Base-by-base conservation (phyloP, 2,888 invertebrate genomes). In the Macrosiphum euphorbiae region DNA sequence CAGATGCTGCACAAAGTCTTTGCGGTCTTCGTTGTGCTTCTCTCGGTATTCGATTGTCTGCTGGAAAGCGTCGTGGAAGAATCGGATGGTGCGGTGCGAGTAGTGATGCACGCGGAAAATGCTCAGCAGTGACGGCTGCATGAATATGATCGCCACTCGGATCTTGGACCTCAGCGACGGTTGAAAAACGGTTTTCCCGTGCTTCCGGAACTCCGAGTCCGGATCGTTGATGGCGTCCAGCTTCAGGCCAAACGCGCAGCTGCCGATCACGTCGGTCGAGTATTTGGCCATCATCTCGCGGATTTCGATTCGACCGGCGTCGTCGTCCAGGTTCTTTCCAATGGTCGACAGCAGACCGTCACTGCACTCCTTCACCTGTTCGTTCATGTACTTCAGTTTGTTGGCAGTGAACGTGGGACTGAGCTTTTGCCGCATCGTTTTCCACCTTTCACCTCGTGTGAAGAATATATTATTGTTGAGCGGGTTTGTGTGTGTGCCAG, bases 231-330 rank as follows among this genome's bases (percentile, higher is more conserved):
- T 95, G 0, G 96, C 96, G 94, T 96, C 96, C 94, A 96, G 95
- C 94, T 96, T 96, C 95, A 96, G 96, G 52, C 96, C 96, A 95
- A 96, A 96, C 52, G 96, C 96, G 94, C 96, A 96, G 88, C 95
- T 95, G 26, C 96, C 96, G 90, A 96, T 96, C 11, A 96, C 96
- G 95, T 96, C 96, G 94, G 96, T 96, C 35, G 96, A 96, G 94
- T 96, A 96, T 92, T 96, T 96, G 10, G 97, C 97, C 94, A 94
- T 91, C 90, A 94, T 88, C 35, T 94, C 94, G 35, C 94, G 94
- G 90, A 94, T 92, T n/a, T 94, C 94, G 24, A 94, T 91, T 26
- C 90, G 85, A 13, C 95, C 94, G 52, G 94, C 41, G 24, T 61
- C 86, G 4, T 94, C 94, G 87, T 84, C 94, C 86, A 94, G n/a